Conservation (phyloP, 2,113 vertebrate species). For the Silurus asotus region DNA sequence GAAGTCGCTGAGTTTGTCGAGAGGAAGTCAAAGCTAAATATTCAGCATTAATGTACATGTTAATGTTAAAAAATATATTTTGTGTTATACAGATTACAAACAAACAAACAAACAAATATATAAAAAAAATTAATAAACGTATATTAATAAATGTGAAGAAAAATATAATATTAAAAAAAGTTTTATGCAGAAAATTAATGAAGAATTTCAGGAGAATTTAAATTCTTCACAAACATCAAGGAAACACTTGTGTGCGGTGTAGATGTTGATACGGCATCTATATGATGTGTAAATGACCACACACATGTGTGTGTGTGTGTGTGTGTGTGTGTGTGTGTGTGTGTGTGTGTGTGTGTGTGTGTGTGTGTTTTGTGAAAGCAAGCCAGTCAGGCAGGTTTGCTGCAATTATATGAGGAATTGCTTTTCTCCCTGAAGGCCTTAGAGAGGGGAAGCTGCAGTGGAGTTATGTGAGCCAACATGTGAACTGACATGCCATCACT, state of each 20-base stretch:
- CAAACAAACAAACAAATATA: too few relatives aligned
- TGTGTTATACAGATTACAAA: too few relatives aligned
- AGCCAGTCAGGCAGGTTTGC: conserved; percentile 76
- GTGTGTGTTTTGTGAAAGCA: conserved; percentile 32
- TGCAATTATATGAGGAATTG: conserved; percentile 75
- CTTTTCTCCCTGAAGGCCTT: conserved; percentile 66
- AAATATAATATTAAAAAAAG: too few relatives aligned
- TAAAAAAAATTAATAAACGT: too few relatives aligned
- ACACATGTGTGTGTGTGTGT: neutral
- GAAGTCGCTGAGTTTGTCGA: too few relatives aligned
- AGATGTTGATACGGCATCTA: neutral
- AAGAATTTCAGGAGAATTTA: too few relatives aligned
- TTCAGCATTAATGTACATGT: too few relatives aligned
- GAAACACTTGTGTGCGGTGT: neutral
- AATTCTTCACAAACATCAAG: too few relatives aligned
- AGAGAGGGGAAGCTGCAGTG: conserved; percentile 41
- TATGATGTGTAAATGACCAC: neutral
- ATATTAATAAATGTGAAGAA: too few relatives aligned
- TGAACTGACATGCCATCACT: conserved; percentile 29
- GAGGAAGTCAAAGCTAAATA: too few relatives aligned
- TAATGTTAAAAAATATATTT: too few relatives aligned
- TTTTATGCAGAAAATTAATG: too few relatives aligned
- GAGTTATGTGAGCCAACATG: conserved; percentile 34
- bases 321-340: conserved; percentile 53
- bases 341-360: conserved; percentile 45